These are phyloP conservation scores for Rhagonycha lutea DNA, from an alignment of 2,888 invertebrate species.

Conservation along the genomic window DNA sequence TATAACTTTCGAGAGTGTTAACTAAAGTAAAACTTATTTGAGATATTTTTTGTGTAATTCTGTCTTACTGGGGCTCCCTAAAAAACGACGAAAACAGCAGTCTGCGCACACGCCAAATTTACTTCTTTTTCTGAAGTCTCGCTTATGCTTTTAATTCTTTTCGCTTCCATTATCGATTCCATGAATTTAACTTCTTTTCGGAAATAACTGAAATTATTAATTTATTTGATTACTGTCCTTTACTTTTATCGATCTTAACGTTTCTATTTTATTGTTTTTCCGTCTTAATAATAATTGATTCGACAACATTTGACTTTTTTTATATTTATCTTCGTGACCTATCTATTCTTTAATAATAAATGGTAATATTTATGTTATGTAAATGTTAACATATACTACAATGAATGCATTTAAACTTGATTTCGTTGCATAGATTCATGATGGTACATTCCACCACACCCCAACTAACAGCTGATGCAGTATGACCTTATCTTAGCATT, in stretches of 20 bases:
- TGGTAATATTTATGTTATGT: background rate
- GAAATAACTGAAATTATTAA: background rate
- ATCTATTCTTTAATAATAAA: background rate
- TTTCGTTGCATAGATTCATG: background rate
- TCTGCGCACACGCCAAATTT: too few relatives aligned
- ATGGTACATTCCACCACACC: background rate
- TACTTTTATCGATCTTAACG: background rate
- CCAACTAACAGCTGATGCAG: background rate
- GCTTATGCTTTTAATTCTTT: background rate
- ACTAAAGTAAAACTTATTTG: too few relatives aligned
- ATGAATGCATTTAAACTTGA: background rate
- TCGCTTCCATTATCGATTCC: background rate
- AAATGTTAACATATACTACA: background rate
- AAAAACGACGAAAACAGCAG: too few relatives aligned
- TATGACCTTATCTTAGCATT: background rate
- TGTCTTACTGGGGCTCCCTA: too few relatives aligned
- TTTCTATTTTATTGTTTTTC: background rate
- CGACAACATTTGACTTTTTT: background rate
- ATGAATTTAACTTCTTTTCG: background rate
- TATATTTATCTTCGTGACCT: background rate
- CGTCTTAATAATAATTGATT: background rate
- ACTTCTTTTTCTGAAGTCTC: background rate
- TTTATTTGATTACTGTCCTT: too few relatives aligned
- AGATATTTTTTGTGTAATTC: too few relatives aligned
- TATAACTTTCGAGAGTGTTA: too few relatives aligned